Percentiles rank a stretch among this genome's conserved stretches.
These are phyloP conservation scores for Amazonetta brasiliensis DNA, from an alignment of 2,797 vertebrate species.

Conservation along the genomic window DNA sequence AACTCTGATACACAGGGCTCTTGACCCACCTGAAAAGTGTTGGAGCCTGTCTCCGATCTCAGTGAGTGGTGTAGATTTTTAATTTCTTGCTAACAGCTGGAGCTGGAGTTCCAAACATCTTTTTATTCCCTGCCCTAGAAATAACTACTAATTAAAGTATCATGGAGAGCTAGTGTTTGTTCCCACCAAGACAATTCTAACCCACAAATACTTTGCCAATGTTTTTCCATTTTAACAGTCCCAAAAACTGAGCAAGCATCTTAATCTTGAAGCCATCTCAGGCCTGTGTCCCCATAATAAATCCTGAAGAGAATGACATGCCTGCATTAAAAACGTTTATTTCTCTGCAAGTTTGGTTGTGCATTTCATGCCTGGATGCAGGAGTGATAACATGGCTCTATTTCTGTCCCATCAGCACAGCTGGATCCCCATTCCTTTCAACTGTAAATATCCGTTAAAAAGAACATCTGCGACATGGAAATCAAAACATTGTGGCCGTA, in stretches of 20 bases:
- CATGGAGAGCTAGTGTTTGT: neutral
- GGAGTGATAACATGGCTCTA: neutral
- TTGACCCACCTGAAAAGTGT: neutral
- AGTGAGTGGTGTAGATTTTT: neutral
- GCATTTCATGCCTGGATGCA: conserved; percentile 43
- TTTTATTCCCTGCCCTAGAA: neutral
- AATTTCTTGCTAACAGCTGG: neutral
- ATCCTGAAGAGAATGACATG: neutral
- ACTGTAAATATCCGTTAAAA: conserved; percentile 6
- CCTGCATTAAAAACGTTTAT: neutral
- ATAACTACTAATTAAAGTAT: neutral
- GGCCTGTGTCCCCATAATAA: neutral
- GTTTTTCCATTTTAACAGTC: neutral
- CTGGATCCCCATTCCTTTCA: conserved; percentile 5
- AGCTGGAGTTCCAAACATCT: neutral
- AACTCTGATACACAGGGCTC: neutral
- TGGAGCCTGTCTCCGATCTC: neutral
- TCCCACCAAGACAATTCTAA: neutral
- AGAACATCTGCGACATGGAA: conserved; percentile 11
- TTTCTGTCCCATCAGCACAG: conserved; percentile 45
- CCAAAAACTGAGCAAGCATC: fast-evolving
- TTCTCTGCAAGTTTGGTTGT: neutral
- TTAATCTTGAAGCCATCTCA: neutral
- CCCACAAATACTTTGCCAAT: neutral
- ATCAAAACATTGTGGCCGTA: neutral